Evolutionary conservation across 2,888 invertebrate species (phyloP).

Genomic region (Sacculina carcini): DNA sequence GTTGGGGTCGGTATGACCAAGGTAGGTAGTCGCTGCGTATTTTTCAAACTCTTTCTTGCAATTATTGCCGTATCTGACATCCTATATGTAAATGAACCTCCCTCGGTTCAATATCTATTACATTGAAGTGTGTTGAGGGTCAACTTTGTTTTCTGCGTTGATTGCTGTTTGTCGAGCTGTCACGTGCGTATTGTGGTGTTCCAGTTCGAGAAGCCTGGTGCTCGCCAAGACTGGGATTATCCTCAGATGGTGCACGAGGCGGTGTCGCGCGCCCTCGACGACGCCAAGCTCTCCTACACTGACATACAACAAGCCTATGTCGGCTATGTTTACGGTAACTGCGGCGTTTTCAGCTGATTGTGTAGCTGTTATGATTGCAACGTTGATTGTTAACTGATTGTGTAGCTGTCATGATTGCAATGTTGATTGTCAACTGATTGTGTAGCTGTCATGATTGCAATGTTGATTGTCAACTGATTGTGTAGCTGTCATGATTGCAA

Average conservation of each 20-base stretch:
- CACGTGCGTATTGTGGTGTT: conserved; percentile 12
- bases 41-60: neutral
- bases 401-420: neutral
- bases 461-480: too few relatives aligned
- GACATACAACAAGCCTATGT: conserved; percentile 68
- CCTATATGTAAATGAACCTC: neutral
- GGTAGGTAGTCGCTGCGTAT: conserved; percentile 23
- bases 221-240: conserved; percentile 54
- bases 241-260: conserved; percentile 87
- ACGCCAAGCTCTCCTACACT: conserved; percentile 46
- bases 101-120: neutral
- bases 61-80: neutral
- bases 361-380: neutral
- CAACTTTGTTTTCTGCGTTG: neutral
- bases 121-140: too few relatives aligned
- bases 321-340: conserved; percentile 62
- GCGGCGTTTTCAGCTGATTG: neutral
- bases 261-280: conserved; percentile 55
- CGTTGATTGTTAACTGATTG: neutral
- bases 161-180: neutral
- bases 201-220: conserved; percentile 76
- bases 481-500: too few relatives aligned
- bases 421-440: too few relatives aligned
- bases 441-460: too few relatives aligned
- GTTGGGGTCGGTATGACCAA: conserved; percentile 95